A percentile compares a stretch with the other conserved stretches of the same genome.
phyloP scores from a whole-genome alignment of 2,888 invertebrate genomes.

The Hofmannophila pseudospretella region DNA sequence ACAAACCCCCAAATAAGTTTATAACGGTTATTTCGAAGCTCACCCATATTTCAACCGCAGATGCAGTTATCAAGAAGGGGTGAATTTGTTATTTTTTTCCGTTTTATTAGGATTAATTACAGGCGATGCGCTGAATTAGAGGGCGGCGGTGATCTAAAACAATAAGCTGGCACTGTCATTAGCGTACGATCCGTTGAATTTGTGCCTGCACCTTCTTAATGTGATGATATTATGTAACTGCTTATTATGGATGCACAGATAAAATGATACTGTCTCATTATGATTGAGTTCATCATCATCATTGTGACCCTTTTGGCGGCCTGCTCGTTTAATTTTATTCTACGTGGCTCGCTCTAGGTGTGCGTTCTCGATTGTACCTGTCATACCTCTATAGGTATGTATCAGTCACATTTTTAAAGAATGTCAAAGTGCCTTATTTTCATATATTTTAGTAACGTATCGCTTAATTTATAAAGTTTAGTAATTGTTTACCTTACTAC shows the following conservation, averaged over 20 bases:
- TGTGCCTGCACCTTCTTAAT: conserved; percentile 56
- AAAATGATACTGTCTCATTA: conserved; percentile 21
- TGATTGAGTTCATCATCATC: conserved; percentile 8
- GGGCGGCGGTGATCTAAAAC: conserved; percentile 73
- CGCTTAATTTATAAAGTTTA: too few species aligned
- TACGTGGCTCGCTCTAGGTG: too few species aligned
- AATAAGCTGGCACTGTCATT: conserved; percentile 67
- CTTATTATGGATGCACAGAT: conserved; percentile 40
- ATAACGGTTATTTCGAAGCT: conserved; percentile 36
- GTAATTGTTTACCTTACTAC: too few species aligned
- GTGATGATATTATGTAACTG: conserved; percentile 62
- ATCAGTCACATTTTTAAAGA: too few species aligned
- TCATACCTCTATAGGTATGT: too few species aligned
- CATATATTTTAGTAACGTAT: too few species aligned
- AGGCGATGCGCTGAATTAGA: conserved; percentile 64
- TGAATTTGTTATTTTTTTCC: conserved; percentile 59
- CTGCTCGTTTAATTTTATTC: neutral
- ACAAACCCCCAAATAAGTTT: conserved; percentile 24
- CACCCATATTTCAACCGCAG: conserved; percentile 43
- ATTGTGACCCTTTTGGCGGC: conserved; percentile 5
- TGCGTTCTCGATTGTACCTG: too few species aligned
- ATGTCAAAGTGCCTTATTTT: too few species aligned
- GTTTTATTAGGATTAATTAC: conserved; percentile 55
- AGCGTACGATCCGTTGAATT: conserved; percentile 44
- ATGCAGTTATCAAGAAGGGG: conserved; percentile 60